Evolutionary conservation across 2,888 invertebrate species (phyloP).

Genomic region (Hyposoter dolosus): DNA sequence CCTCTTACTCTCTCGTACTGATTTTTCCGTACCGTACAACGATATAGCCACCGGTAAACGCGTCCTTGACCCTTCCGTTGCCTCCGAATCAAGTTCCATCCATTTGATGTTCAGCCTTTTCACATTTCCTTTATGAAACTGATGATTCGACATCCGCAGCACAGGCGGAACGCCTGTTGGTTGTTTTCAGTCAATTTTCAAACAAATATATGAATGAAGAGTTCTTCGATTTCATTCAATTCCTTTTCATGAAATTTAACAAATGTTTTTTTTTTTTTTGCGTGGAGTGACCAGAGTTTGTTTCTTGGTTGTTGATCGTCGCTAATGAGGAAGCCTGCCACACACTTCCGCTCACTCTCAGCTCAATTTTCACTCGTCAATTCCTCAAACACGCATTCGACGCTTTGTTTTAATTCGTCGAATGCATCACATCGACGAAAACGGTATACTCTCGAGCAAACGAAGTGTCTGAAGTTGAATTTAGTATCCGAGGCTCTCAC

Average conservation of each 20-base stretch:
- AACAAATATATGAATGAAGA: not conserved
- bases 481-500: not conserved
- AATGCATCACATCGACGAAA: not conserved
- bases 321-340: not conserved
- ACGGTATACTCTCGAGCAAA: not conserved
- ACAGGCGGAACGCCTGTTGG: not conserved
- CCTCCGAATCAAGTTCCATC: conserved; percentile 45
- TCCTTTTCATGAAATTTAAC: not conserved
- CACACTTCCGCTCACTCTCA: not conserved
- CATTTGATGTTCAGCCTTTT: conserved; percentile 38
- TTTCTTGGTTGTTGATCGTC: not conserved
- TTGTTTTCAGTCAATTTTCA: not conserved
- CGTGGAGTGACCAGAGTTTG: no score
- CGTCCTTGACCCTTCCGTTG: conserved; percentile 71
- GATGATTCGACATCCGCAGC: not conserved
- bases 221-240: not conserved
- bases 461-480: not conserved
- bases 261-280: not conserved
- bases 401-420: not conserved
- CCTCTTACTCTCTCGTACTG: conserved; percentile 11
- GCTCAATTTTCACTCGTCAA: not conserved
- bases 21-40: conserved; percentile 7
- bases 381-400: not conserved
- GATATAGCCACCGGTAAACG: conserved; percentile 20
- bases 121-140: conserved; percentile 45